Evolutionary conservation across 2,888 invertebrate genomes (phyloP).

Genomic region (Quadriops clusia): DNA sequence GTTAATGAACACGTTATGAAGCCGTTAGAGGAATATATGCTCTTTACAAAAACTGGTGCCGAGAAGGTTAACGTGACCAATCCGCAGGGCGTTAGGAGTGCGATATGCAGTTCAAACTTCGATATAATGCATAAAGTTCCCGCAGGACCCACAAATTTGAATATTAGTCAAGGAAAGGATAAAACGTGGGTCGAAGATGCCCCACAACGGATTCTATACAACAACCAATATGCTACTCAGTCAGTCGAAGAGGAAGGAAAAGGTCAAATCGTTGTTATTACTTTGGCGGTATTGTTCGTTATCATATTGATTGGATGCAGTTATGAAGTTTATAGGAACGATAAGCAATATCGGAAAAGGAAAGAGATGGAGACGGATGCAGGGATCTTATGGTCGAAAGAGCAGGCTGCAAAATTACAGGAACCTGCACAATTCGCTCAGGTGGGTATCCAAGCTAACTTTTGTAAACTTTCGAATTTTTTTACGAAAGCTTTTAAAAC

Average conservation of each 20-base stretch:
- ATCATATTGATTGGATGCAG: slow-evolving; percentile 53
- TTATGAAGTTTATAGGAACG: slow-evolving; percentile 66
- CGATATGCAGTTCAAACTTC: slow-evolving; percentile 74
- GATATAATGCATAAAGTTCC: slow-evolving; percentile 47
- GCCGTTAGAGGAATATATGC: slow-evolving; percentile 83
- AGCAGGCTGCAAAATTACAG: slow-evolving; percentile 48
- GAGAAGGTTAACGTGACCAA: slow-evolving; percentile 81
- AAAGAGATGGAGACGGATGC: slow-evolving; percentile 68
- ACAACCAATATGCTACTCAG: slow-evolving; percentile 59
- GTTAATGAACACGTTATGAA: slow-evolving; percentile 81
- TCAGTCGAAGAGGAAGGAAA: slow-evolving; percentile 70
- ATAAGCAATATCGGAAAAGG: slow-evolving; percentile 59
- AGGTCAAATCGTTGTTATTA: slow-evolving; percentile 66
- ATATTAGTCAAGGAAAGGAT: slow-evolving; percentile 54
- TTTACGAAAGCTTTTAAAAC: neutral
- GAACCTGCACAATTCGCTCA: slow-evolving; percentile 5
- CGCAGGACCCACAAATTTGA: slow-evolving; percentile 44
- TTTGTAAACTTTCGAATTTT: neutral
- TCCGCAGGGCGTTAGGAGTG: slow-evolving; percentile 73
- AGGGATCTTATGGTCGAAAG: slow-evolving; percentile 59
- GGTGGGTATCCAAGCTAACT: slow-evolving; percentile 1
- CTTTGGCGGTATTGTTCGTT: slow-evolving; percentile 62
- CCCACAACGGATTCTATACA: slow-evolving; percentile 63
- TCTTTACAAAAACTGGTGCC: slow-evolving; percentile 73
- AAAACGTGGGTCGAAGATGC: slow-evolving; percentile 78